Evolutionary conservation across 37 sponge, comb jelly and placozoan species (phyloP).

Genomic region (Chondrilla cf. caribensis): DNA sequence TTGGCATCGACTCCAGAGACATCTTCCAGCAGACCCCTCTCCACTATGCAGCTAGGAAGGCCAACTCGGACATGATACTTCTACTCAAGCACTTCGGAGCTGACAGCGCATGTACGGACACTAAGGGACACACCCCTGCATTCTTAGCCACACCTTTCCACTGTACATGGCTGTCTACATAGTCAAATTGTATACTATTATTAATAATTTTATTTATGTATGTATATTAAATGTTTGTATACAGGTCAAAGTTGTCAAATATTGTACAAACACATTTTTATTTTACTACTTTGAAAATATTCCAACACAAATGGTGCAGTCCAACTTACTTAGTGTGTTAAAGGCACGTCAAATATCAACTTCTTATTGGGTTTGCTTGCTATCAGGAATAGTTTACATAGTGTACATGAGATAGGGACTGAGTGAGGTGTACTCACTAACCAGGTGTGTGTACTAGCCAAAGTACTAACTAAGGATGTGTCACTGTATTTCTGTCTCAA

Average conservation of each 20-base stretch:
- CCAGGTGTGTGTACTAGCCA: too few species aligned
- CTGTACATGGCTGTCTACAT: conserved; percentile 16
- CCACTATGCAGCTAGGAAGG: conserved; percentile 53
- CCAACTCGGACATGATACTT: conserved; percentile 32
- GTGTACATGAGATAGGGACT: too few species aligned
- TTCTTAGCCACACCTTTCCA: conserved; percentile 16
- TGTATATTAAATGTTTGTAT: not conserved
- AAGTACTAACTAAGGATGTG: too few species aligned
- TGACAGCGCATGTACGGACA: not conserved
- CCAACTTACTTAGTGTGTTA: too few species aligned
- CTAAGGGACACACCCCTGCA: conserved; percentile 3
- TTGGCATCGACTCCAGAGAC: conserved; percentile 41
- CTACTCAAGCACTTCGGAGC: conserved; percentile 54
- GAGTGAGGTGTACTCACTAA: too few species aligned
- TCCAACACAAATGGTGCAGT: too few species aligned
- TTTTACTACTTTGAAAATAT: too few species aligned
- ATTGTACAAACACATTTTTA: not conserved
- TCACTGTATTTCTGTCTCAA: too few species aligned
- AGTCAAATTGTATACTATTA: not conserved
- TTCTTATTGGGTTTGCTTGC: too few species aligned
- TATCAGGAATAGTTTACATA: too few species aligned
- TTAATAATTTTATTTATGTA: not conserved
- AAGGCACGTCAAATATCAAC: too few species aligned
- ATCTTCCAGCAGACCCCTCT: conserved; percentile 43
- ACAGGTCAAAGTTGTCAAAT: not conserved